A percentile compares a stretch with the other conserved stretches of the same genome.
Conservation (phyloP, 2,113 vertebrate species). For the Leiothrix lutea region DNA sequence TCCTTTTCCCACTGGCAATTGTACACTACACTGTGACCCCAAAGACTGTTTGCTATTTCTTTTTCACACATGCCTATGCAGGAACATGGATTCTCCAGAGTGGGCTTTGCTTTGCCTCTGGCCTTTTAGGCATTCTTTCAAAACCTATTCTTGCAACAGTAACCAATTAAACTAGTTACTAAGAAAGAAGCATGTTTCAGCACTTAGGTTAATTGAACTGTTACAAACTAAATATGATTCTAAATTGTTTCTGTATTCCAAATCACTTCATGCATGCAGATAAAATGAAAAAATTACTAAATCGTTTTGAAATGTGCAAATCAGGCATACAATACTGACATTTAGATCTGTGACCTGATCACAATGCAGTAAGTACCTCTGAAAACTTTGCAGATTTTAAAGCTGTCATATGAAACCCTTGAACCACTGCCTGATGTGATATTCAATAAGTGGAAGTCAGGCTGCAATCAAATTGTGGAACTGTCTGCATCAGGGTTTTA, state of each 20-base stretch:
- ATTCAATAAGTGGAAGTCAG: conserved; percentile 65
- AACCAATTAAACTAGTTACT: conserved; percentile 74
- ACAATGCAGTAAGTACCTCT: conserved; percentile 58
- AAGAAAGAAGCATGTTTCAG: conserved; percentile 74
- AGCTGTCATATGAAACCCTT: conserved; percentile 63
- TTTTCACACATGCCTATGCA: conserved; percentile 37
- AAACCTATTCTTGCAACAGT: conserved; percentile 68
- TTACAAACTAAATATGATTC: conserved; percentile 79
- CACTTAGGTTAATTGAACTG: conserved; percentile 80
- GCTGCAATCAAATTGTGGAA: conserved; percentile 61
- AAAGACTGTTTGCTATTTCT: conserved; percentile 3
- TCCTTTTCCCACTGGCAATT: not conserved
- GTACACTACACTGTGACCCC: not conserved
- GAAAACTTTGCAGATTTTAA: conserved; percentile 46
- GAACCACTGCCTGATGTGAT: conserved; percentile 68
- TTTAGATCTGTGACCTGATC: conserved; percentile 76
- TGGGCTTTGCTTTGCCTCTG: conserved; percentile 36
- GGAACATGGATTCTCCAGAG: conserved; percentile 29
- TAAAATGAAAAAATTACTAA: conserved; percentile 73
- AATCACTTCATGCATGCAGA: conserved; percentile 70
- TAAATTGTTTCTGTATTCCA: conserved; percentile 75
- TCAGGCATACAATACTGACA: conserved; percentile 64
- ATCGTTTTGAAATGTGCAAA: conserved; percentile 73
- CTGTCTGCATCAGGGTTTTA: conserved; percentile 63
- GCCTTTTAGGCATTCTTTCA: conserved; percentile 61